Base-by-base conservation (phyloP, 2,888 invertebrate genomes). In the Calameuta idolon region DNA sequence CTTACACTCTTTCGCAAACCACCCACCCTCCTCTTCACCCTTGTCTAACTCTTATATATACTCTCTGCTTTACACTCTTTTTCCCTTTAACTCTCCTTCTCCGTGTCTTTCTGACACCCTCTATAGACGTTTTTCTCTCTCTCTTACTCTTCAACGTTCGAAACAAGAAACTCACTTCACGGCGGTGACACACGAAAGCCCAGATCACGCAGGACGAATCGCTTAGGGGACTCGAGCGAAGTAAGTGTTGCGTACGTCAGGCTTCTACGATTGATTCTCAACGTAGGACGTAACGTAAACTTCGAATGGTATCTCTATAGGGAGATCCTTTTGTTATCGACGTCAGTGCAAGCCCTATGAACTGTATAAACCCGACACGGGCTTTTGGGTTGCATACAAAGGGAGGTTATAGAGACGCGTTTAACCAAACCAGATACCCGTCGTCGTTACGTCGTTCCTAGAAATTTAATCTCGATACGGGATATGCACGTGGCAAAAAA, bases 1-100 rank as follows among this genome's bases (percentile, higher is more conserved):
- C 35, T 37, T 69, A 3, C 71, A 76, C 75, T 73, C 37, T 74
- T 69, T 69, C 11, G n/a, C 68, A 37, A 69, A 15, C 40, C 40
- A 23, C 9, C 23, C 55, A 23, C 55, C 37, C 37, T 35, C 40
- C 40, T 15, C 40, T 40, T 40, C 15, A 5, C 55, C 23, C 55
- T 55, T 9, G 55, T 55, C 23, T 55, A 55, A 55, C 55, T 23
- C 23, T 55, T 55, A 55, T 55, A 55, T 55, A 55, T 55, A 55
- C 23, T 55, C 55, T 5, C 23, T 55, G 55, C 55, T 55, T 23
- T 55, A 55, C 55, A 55, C 23, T 55, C 55, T 5, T 55, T 55
- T 55, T 55, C 9, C 5, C 55, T 55, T 55, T 55, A 55, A 55
- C 23, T 55, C 55, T 23, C 23, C 5, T 23, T 55, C 40, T 5